Percentiles rank a stretch among this genome's conserved stretches.
These are phyloP conservation scores for Drepana falcataria DNA, from an alignment of 2,888 invertebrate species.

Conservation along the genomic window DNA sequence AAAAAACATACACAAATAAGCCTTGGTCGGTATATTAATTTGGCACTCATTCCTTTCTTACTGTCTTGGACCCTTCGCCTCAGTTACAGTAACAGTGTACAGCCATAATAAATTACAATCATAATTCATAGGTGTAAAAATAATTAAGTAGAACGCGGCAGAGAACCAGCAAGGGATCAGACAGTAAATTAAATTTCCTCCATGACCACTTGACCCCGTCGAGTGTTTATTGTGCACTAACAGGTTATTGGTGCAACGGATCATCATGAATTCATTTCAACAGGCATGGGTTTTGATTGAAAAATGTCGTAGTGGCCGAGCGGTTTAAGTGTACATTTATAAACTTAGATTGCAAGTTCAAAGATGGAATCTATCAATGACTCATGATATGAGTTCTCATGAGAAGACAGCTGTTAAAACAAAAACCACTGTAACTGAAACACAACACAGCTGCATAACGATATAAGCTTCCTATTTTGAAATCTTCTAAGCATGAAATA, in stretches of 20 bases:
- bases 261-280: conserved; percentile 14
- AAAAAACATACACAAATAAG: too few species aligned
- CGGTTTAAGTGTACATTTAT: too few species aligned
- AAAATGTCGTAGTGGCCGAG: too few species aligned
- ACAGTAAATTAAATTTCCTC: conserved; percentile 57
- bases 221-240: conserved; percentile 49
- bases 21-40: too few species aligned
- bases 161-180: conserved; percentile 34
- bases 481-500: too few species aligned
- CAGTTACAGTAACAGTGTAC: background rate
- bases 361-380: too few species aligned
- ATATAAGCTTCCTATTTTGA: too few species aligned
- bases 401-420: too few species aligned
- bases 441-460: too few species aligned
- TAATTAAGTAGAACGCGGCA: conserved; percentile 50
- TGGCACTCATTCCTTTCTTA: background rate
- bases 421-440: too few species aligned
- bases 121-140: conserved; percentile 47
- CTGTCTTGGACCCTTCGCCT: background rate
- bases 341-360: too few species aligned
- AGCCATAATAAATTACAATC: conserved; percentile 1
- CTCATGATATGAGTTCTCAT: too few species aligned
- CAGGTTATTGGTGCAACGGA: conserved; percentile 48
- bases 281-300: conserved; percentile 3
- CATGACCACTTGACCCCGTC: conserved; percentile 53